Conservation (phyloP, 2,113 vertebrate genomes). For the Chitala chitala region DNA sequence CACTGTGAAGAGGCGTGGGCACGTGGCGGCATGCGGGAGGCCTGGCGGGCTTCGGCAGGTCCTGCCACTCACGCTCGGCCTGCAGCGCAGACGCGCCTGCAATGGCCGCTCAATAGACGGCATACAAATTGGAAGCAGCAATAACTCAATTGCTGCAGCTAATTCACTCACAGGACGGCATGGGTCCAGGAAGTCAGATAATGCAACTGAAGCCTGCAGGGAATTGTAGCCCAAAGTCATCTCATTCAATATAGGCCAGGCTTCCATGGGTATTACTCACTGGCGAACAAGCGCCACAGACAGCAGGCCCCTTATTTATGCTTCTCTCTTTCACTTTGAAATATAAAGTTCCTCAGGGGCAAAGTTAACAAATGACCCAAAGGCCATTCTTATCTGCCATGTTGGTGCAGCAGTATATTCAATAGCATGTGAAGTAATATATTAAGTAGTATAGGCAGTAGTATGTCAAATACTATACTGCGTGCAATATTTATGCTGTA, state of each 20-base stretch:
- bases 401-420: conserved; percentile 21
- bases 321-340: conserved; percentile 45
- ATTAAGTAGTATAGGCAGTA: too few species aligned
- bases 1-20: too few species aligned
- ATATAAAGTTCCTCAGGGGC: conserved; percentile 37
- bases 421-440: conserved; percentile 7
- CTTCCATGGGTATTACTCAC: conserved; percentile 59
- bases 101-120: conserved; percentile 57
- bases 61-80: conserved; percentile 42
- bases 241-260: conserved; percentile 61
- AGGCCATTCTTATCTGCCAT: conserved; percentile 36
- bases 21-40: not conserved
- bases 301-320: conserved; percentile 53
- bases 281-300: conserved; percentile 54
- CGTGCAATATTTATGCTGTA: too few species aligned
- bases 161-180: conserved; percentile 63
- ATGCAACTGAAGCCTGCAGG: conserved; percentile 60
- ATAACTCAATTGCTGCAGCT: conserved; percentile 68
- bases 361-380: conserved; percentile 36
- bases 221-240: conserved; percentile 64
- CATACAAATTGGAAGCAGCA: conserved; percentile 66
- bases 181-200: conserved; percentile 63
- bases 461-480: too few species aligned
- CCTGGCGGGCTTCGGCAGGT: conserved; percentile 27
- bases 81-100: conserved; percentile 47